Evolutionary conservation across 2,888 invertebrate species (phyloP).

Genomic region (Eupithecia subumbrata): DNA sequence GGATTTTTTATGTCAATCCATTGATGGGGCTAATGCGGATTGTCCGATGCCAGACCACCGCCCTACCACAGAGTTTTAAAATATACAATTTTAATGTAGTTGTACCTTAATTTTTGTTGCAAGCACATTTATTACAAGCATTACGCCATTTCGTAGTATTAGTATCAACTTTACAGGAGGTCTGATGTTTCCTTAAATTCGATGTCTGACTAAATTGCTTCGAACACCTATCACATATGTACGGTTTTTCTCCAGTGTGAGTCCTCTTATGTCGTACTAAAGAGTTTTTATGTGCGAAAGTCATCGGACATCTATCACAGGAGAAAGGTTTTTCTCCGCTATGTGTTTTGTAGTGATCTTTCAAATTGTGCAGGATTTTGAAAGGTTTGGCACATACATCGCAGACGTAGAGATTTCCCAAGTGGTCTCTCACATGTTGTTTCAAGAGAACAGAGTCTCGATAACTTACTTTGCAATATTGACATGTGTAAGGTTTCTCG

Average conservation of each 20-base stretch:
- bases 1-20: no score
- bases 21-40: no score
- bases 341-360: slow-evolving; percentile 22
- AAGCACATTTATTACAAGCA: background rate
- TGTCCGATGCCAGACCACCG: no score
- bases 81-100: no score
- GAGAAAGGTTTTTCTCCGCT: slow-evolving; percentile 20
- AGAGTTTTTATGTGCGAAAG: slow-evolving; percentile 21
- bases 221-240: slow-evolving; percentile 18
- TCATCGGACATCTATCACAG: slow-evolving; percentile 5
- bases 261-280: slow-evolving; percentile 14
- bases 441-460: slow-evolving; percentile 13
- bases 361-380: slow-evolving; percentile 7
- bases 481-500: slow-evolving; percentile 20
- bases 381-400: slow-evolving; percentile 19
- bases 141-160: background rate
- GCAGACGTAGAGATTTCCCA: slow-evolving; percentile 12
- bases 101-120: background rate
- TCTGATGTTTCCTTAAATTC: slow-evolving; percentile 21
- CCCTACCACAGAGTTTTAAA: no score
- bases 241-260: slow-evolving; percentile 27
- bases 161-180: slow-evolving; percentile 4
- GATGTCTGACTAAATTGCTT: slow-evolving; percentile 17
- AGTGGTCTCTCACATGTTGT: slow-evolving; percentile 14
- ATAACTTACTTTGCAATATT: slow-evolving; percentile 10